Percentiles rank a stretch among this genome's conserved stretches.
These are phyloP conservation scores for Perizoma flavofasciatum DNA, from an alignment of 2,888 invertebrate genomes.

Conservation along the genomic window DNA sequence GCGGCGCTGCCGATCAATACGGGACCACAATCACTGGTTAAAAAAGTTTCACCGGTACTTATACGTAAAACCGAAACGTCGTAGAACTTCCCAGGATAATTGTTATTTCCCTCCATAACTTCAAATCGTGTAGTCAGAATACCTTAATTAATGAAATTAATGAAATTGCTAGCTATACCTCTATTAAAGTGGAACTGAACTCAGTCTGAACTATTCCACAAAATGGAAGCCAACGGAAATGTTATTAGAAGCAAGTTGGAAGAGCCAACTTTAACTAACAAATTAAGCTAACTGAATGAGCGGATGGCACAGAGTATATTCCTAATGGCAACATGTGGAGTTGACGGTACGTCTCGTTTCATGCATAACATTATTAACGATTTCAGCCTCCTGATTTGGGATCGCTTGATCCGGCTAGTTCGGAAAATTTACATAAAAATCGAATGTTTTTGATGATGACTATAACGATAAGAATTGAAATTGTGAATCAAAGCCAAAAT, in stretches of 20 bases:
- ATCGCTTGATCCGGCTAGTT: not conserved
- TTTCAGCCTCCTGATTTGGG: constrained; percentile 23
- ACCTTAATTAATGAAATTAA: not conserved
- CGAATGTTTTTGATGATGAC: not conserved
- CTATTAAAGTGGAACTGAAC: constrained; percentile 2
- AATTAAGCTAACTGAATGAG: constrained; percentile 31
- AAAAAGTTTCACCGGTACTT: no score
- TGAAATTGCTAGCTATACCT: not conserved
- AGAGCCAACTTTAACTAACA: constrained; percentile 25
- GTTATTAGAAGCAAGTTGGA: constrained; percentile 23
- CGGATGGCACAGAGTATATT: constrained; percentile 23
- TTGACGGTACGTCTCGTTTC: constrained; percentile 31
- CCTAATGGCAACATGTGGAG: constrained; percentile 21
- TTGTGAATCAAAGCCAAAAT: no score
- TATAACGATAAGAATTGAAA: no score
- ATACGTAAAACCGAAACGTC: no score
- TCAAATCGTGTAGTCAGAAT: no score
- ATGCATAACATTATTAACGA: constrained; percentile 39
- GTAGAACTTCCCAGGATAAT: no score
- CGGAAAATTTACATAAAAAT: not conserved
- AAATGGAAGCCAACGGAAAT: constrained; percentile 26
- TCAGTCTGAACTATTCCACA: constrained; percentile 11
- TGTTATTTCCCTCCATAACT: no score
- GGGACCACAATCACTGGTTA: no score
- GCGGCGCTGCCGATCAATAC: no score